Conservation (phyloP, 2,888 invertebrate genomes). For the Ischnura elegans region DNA sequence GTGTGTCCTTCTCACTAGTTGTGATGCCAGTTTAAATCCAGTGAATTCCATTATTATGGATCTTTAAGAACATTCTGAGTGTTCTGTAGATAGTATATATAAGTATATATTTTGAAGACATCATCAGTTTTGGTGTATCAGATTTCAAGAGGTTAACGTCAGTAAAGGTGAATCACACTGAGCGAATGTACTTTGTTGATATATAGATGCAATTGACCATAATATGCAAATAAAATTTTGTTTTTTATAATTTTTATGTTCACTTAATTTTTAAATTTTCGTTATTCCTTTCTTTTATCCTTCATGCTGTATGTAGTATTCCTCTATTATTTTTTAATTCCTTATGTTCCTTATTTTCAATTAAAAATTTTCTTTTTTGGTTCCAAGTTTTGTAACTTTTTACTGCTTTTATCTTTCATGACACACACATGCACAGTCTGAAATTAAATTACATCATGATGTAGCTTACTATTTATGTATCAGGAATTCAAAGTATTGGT, state of each 20-base stretch:
- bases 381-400: neutral
- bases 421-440: too few species aligned
- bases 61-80: conserved; percentile 49
- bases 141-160: conserved; percentile 36
- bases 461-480: too few species aligned
- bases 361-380: conserved; percentile 68
- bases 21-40: conserved; percentile 15
- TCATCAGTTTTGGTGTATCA: conserved; percentile 49
- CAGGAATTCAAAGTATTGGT: too few species aligned
- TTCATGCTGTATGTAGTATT: conserved; percentile 70
- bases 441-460: too few species aligned
- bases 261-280: conserved; percentile 61
- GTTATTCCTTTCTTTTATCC: conserved; percentile 69
- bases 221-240: conserved; percentile 61
- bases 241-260: conserved; percentile 70
- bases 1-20: conserved; percentile 16
- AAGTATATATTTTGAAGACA: conserved; percentile 47
- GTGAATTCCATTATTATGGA: conserved; percentile 43
- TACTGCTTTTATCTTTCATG: neutral
- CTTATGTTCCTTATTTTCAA: conserved; percentile 74
- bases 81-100: conserved; percentile 43
- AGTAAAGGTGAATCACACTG: conserved; percentile 23
- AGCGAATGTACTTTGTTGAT: conserved; percentile 59
- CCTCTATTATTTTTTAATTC: too few species aligned
- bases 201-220: conserved; percentile 47